Evolutionary conservation across 2,113 vertebrate species (phyloP).

Genomic region (Pyxicephalus adspersus): DNA sequence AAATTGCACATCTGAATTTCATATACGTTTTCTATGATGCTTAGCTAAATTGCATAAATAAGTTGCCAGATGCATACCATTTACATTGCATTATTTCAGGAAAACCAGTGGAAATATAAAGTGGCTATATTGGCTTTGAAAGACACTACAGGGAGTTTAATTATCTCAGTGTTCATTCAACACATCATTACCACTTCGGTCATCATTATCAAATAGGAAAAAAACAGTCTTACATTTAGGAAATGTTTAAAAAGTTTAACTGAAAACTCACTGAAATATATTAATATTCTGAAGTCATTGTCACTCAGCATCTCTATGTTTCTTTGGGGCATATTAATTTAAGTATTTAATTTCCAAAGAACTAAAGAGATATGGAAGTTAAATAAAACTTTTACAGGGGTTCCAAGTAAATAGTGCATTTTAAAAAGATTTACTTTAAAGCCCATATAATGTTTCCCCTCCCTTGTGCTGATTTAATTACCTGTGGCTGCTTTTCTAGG

Average conservation of each 20-base stretch:
- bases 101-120: conserved; percentile 16
- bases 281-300: too few species aligned
- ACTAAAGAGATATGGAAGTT: too few species aligned
- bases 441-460: too few species aligned
- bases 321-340: too few species aligned
- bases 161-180: conserved; percentile 40
- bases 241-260: conserved; percentile 18
- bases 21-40: not conserved
- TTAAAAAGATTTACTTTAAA: too few species aligned
- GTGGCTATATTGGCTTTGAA: conserved; percentile 29
- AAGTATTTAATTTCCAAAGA: too few species aligned
- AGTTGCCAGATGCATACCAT: conserved; percentile 7
- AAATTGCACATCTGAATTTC: not conserved
- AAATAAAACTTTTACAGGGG: too few species aligned
- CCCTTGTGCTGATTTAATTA: too few species aligned
- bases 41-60: conserved; percentile 9
- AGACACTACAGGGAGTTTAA: conserved; percentile 49
- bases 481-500: too few species aligned
- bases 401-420: too few species aligned
- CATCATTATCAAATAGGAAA: conserved; percentile 41
- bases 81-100: conserved; percentile 23
- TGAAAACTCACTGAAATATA: too few species aligned
- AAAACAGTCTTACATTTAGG: conserved; percentile 35
- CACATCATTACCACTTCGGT: conserved; percentile 39
- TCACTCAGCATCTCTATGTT: too few species aligned